phyloP scores from a whole-genome alignment of 2,888 invertebrate species.

The Fragum fragum region DNA sequence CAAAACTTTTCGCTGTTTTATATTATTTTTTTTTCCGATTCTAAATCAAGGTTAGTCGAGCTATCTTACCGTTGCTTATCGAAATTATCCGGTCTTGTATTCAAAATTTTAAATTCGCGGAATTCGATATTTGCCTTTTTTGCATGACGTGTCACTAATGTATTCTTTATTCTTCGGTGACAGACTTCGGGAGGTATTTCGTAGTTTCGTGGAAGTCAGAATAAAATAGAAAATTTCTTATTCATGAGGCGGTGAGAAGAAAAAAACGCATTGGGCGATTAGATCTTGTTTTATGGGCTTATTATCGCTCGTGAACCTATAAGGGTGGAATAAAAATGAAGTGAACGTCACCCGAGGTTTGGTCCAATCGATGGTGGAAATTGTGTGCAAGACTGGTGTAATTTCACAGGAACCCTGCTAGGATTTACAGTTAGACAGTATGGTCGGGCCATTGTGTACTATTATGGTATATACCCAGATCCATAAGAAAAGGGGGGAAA shows the following conservation, averaged over 20 bases:
- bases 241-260: constrained; percentile 8
- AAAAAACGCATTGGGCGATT: constrained; percentile 9
- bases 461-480: neutral
- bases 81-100: too few relatives aligned
- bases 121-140: too few relatives aligned
- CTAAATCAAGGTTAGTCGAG: too few relatives aligned
- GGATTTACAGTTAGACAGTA: too few relatives aligned
- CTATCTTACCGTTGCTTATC: too few relatives aligned
- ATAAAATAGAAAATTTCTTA: neutral
- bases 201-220: neutral
- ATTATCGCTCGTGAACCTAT: constrained; percentile 2
- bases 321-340: constrained; percentile 15
- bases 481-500: neutral
- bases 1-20: too few relatives aligned
- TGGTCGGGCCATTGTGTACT: neutral
- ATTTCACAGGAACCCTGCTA: too few relatives aligned
- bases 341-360: constrained; percentile 5
- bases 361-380: constrained; percentile 6
- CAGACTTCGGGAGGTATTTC: too few relatives aligned
- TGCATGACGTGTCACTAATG: too few relatives aligned
- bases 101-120: too few relatives aligned
- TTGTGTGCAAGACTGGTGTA: neutral
- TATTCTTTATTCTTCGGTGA: too few relatives aligned
- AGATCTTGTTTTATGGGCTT: constrained; percentile 12
- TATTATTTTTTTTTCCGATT: too few relatives aligned